phyloP scores from a whole-genome alignment of 2,113 vertebrate genomes.

The Mungos mungo region DNA sequence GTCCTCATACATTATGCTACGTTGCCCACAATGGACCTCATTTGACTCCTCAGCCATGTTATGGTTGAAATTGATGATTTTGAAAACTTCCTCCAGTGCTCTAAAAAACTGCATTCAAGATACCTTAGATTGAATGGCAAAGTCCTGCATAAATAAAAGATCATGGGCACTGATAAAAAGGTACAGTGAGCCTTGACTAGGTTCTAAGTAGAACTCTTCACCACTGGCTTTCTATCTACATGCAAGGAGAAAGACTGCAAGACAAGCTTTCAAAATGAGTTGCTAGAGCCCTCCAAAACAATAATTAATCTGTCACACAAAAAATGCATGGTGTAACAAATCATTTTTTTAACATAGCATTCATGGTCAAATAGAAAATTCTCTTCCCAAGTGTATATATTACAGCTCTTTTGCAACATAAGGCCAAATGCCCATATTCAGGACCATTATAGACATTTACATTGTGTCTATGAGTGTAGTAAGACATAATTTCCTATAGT shows the following conservation, averaged over 20 bases:
- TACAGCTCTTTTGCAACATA: not conserved
- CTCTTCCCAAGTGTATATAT: not conserved
- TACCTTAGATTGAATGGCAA: not conserved
- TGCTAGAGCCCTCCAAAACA: not conserved
- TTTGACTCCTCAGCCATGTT: not conserved
- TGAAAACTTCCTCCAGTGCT: not conserved
- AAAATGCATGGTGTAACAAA: not conserved
- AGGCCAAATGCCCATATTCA: not conserved
- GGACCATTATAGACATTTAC: not conserved
- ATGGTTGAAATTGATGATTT: not conserved
- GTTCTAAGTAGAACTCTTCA: not conserved
- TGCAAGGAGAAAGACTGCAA: not conserved
- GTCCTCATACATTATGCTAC: not conserved
- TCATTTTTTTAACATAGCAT: not conserved
- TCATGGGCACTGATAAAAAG: not conserved
- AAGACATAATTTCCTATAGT: not conserved
- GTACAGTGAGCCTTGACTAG: not conserved
- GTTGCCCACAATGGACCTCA: rapidly evolving
- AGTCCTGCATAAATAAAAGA: not conserved
- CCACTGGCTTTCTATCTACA: not conserved
- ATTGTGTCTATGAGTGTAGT: not conserved
- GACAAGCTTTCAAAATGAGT: not conserved
- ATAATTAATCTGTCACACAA: not conserved
- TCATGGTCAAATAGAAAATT: not conserved
- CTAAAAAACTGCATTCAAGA: not conserved